phyloP scores from a whole-genome alignment of 2,113 vertebrate genomes.

The Plestiodon gilberti region DNA sequence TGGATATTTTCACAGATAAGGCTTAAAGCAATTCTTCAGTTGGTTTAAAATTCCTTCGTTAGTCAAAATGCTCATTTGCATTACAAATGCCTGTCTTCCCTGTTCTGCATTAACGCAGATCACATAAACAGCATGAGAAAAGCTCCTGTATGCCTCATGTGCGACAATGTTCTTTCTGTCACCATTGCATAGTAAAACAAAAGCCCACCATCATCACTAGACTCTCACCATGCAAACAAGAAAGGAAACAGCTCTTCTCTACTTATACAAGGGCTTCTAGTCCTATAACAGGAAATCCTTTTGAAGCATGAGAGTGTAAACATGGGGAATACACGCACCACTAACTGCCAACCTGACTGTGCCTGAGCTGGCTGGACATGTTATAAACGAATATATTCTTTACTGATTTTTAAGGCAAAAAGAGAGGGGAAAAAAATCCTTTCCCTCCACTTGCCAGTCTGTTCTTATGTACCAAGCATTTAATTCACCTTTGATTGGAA shows the following conservation, averaged over 20 bases:
- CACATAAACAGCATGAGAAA: neutral
- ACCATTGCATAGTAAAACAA: neutral
- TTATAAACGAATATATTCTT: neutral
- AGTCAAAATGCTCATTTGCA: neutral
- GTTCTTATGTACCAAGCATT: neutral
- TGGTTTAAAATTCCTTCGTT: neutral
- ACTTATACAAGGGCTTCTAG: neutral
- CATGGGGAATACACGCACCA: neutral
- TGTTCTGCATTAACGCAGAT: neutral
- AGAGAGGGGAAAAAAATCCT: too few species aligned
- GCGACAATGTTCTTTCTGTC: neutral
- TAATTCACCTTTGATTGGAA: fast-evolving
- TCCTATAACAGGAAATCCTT: neutral
- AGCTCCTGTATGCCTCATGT: neutral
- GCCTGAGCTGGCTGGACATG: neutral
- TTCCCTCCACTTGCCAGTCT: neutral
- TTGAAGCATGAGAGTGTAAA: neutral
- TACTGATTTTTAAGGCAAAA: neutral
- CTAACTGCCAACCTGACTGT: neutral
- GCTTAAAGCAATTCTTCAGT: neutral
- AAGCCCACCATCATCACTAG: neutral
- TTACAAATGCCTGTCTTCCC: neutral
- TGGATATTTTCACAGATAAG: neutral
- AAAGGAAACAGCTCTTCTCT: neutral
- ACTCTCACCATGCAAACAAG: neutral